A percentile compares a stretch with the other conserved stretches of the same genome.
phyloP scores from a whole-genome alignment of 2,888 invertebrate genomes.

The Atethmia centrago region DNA sequence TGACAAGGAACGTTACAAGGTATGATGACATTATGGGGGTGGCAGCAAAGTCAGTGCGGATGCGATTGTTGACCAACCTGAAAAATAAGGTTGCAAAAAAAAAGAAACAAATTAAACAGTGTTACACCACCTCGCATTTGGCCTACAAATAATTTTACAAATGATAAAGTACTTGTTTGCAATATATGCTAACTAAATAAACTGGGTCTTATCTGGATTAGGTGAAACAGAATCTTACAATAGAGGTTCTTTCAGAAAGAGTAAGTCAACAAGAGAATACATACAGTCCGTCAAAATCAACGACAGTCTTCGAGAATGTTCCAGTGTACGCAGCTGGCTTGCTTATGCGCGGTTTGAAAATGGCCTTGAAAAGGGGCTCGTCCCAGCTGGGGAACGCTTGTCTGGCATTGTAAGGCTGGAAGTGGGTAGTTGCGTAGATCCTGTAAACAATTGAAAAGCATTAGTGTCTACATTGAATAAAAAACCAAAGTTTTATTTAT shows the following conservation, averaged over 20 bases:
- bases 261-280: constrained; percentile 58
- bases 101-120: background rate
- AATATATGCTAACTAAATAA: background rate
- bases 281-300: constrained; percentile 72
- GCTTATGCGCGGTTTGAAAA: constrained; percentile 92
- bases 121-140: background rate
- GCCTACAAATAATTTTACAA: background rate
- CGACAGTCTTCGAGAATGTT: constrained; percentile 92
- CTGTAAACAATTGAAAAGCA: constrained; percentile 69
- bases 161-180: background rate
- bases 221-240: background rate
- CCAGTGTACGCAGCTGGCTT: constrained; percentile 86
- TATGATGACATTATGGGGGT: constrained; percentile 95
- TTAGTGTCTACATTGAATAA: background rate
- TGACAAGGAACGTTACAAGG: constrained; percentile 95
- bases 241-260: background rate
- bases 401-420: constrained; percentile 94
- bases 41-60: constrained; percentile 82
- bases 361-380: constrained; percentile 95
- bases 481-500: background rate
- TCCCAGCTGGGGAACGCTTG: constrained; percentile 97
- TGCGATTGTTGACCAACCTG: constrained; percentile 72
- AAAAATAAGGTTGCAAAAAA: constrained; percentile 41
- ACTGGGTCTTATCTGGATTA: background rate
- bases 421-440: constrained; percentile 92